Base-by-base conservation (phyloP, 2,888 invertebrate genomes). In the Eurytoma adleriae region DNA sequence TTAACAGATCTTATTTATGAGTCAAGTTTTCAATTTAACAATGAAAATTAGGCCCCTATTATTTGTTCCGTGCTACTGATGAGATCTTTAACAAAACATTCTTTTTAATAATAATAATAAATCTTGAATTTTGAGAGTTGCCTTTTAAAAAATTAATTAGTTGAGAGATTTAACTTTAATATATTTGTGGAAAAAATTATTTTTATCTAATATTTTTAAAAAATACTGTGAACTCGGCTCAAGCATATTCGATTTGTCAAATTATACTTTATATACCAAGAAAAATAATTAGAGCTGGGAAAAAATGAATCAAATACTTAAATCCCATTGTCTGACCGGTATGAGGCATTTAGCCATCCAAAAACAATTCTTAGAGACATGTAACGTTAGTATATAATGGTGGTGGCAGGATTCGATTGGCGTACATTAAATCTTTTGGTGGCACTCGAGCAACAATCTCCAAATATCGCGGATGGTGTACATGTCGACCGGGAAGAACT, bases 401-500 rank as follows among this genome's bases (percentile, higher is more conserved):
- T 90, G 88, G 89, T 90, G 88, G 88, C 89, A 98, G 98, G 98
- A 93, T 99, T 99, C 94, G 99, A 99, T 95, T 98, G 97, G 96
- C 97, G 97, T 92, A 99, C 99, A 87, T 96, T 99, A 94, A 99
- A 99, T 93, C 96, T 99, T 89, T 95, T 99, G 93, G 96, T 99
- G 93, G 99, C 99, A 88, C 93, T 99, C 91, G 99, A 99, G 93
- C 95, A 98, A 92, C 99, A 99, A 93, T 97, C 97, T 87, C 96
- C 96, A 86, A 95, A 99, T 93, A 99, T 99, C 91, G 98, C 98
- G 85, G 94, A 95, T 88, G 99, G 99, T 91, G 99, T 99, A 82
- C 97, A 99, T 92, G 91, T 93, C 88, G 93, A 95, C 93, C 94
- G 96, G 91, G 94, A 95, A 88, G 98, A 98, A 91, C 93, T 95